Conservation (phyloP, 2,888 invertebrate genomes). For the Schizotus pectinicornis region DNA sequence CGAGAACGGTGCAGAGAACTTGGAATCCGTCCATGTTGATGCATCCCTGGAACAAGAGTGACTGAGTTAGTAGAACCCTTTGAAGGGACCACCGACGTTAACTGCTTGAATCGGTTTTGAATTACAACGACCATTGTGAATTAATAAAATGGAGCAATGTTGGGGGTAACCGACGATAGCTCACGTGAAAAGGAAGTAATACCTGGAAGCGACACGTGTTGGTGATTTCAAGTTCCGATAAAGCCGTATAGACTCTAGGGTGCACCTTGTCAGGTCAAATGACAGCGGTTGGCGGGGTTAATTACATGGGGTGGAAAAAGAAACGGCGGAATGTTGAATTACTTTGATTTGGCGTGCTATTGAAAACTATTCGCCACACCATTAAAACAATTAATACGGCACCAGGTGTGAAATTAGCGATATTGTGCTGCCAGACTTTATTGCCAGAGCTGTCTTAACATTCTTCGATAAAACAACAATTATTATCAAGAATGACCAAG, state of each 20-base stretch:
- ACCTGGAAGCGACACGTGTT: constrained; percentile 27
- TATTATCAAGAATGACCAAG: too few species aligned
- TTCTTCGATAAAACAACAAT: too few species aligned
- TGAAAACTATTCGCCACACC: too few species aligned
- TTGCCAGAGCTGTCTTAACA: too few species aligned
- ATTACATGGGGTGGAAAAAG: constrained; percentile 3
- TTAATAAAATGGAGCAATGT: constrained; percentile 11
- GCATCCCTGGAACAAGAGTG: constrained; percentile 53
- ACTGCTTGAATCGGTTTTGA: background rate
- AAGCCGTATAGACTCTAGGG: constrained; percentile 30
- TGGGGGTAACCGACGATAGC: constrained; percentile 14
- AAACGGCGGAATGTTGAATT: background rate
- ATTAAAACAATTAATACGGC: too few species aligned
- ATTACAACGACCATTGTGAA: constrained; percentile 2
- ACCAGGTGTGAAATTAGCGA: too few species aligned
- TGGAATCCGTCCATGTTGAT: constrained; percentile 49
- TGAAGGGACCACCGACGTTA: constrained; percentile 1
- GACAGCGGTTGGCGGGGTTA: constrained; percentile 1
- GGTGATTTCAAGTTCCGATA: constrained; percentile 39
- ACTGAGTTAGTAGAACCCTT: constrained; percentile 10
- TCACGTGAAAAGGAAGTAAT: constrained; percentile 27
- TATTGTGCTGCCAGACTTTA: too few species aligned
- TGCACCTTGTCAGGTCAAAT: constrained; percentile 7
- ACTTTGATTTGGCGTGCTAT: too few species aligned
- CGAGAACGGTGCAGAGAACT: constrained; percentile 29